Evolutionary conservation across 2,888 invertebrate genomes (phyloP).

Genomic region (Agrochola lota): DNA sequence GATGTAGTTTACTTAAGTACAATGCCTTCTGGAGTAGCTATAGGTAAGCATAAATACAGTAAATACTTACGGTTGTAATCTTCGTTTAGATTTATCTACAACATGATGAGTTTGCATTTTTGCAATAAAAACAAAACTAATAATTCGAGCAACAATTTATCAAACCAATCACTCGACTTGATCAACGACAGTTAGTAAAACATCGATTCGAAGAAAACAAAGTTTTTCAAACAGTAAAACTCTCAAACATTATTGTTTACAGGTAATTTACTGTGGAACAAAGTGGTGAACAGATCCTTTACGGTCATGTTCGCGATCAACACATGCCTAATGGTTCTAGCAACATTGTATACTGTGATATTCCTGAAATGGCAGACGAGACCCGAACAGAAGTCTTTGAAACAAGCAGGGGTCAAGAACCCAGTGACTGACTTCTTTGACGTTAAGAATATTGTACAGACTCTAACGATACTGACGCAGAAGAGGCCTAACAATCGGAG

Average conservation of each 20-base stretch:
- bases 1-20: constrained; percentile 95
- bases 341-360: constrained; percentile 92
- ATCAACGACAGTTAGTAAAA: constrained; percentile 11
- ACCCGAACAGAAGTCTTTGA: constrained; percentile 91
- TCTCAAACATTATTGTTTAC: constrained; percentile 68
- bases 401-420: constrained; percentile 90
- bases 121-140: background rate
- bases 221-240: background rate
- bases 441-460: constrained; percentile 91
- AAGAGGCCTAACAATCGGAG: constrained; percentile 90
- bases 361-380: constrained; percentile 93
- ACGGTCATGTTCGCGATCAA: constrained; percentile 94
- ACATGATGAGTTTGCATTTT: background rate
- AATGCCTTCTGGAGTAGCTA: constrained; percentile 95
- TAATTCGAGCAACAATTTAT: background rate
- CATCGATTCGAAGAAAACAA: constrained; percentile 13
- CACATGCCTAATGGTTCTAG: constrained; percentile 90
- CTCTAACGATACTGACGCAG: constrained; percentile 91
- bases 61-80: background rate
- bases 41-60: constrained; percentile 87
- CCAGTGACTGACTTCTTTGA: constrained; percentile 94
- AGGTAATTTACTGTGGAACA: constrained; percentile 92
- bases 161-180: background rate
- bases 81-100: background rate
- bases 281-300: constrained; percentile 92